phyloP scores from a whole-genome alignment of 2,888 invertebrate genomes.

The Protonemura montana region DNA sequence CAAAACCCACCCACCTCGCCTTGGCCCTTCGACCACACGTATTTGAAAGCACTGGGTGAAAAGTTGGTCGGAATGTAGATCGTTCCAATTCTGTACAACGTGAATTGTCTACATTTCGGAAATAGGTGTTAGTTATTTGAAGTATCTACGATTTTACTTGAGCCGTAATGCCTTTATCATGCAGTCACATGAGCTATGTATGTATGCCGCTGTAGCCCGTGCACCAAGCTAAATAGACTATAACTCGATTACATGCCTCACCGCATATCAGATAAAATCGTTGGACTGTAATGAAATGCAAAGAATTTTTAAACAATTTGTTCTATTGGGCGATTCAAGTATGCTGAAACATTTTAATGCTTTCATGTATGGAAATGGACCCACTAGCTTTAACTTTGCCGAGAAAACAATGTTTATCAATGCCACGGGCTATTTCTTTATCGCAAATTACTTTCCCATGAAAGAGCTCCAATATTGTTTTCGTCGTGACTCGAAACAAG shows the following conservation, averaged over 20 bases:
- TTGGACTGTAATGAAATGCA: neutral
- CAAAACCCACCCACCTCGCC: neutral
- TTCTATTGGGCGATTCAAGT: neutral
- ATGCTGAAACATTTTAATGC: neutral
- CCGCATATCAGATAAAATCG: neutral
- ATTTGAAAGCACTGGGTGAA: neutral
- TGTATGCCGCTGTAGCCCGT: neutral
- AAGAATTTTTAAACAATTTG: slow-evolving; percentile 3
- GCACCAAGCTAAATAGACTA: neutral
- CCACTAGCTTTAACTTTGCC: neutral
- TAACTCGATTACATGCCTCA: neutral
- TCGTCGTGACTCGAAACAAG: neutral
- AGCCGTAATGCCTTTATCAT: neutral
- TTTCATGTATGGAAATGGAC: slow-evolving; percentile 12
- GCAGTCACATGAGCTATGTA: neutral
- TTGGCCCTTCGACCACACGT: neutral
- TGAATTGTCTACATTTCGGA: too few species aligned
- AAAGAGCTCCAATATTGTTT: neutral
- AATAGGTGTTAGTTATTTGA: too few species aligned
- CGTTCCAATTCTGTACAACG: too few species aligned
- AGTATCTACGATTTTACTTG: neutral
- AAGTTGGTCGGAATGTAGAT: slow-evolving; percentile 4
- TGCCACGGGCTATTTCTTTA: neutral
- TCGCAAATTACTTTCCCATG: neutral
- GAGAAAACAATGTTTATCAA: neutral